Base-by-base conservation (phyloP, 2,113 vertebrate species). In the Polypterus senegalus region DNA sequence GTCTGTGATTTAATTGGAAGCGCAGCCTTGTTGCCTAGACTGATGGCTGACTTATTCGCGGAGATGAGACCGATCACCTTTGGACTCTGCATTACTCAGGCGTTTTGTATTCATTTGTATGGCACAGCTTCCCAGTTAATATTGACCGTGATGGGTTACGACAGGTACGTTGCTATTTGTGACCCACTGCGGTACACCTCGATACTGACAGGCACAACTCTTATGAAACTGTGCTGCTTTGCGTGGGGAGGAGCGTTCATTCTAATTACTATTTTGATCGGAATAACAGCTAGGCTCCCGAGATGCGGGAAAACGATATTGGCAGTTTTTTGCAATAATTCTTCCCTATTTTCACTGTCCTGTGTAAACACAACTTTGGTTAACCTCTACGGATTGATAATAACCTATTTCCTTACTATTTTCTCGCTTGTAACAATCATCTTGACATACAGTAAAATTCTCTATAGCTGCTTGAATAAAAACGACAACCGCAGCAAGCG, bases 291-390 rank as follows among this genome's bases (percentile, higher is more conserved):
- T 1, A 73, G 70, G 0, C 56, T 63, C 2, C 68, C 73, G 0
- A 51, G 79, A 46, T 81, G 79, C 51, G 69, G 74, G 3, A 67
- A 46, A 4, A 11, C 4, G 52, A 71, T 81, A 63, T n/a, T 43
- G 11, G 71, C 77, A 0, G 67, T 76, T 3, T 81, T 76, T 69
- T 75, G 75, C 65, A 79, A 69, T 66, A 81, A 81, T 58, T 61
- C 75, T 3, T 52, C 8, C 1, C 79, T 81, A 9, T 55, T 81
- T 7, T 48, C 3, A 4, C 58, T 77, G 65, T 71, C 74, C n/a
- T 81, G 77, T 62, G 43, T 44, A 0, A 62, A 77, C 47, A 79
- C 77, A 1, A 64, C 71, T 1, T 2, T 27, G 0, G 69, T 52
- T 43, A 47, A 79, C 56, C 66, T 74, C 67, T 79, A 77, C 5